These are phyloP conservation scores for Halcyon malimbica DNA, from an alignment of 2,113 vertebrate species.

Conservation along the genomic window DNA sequence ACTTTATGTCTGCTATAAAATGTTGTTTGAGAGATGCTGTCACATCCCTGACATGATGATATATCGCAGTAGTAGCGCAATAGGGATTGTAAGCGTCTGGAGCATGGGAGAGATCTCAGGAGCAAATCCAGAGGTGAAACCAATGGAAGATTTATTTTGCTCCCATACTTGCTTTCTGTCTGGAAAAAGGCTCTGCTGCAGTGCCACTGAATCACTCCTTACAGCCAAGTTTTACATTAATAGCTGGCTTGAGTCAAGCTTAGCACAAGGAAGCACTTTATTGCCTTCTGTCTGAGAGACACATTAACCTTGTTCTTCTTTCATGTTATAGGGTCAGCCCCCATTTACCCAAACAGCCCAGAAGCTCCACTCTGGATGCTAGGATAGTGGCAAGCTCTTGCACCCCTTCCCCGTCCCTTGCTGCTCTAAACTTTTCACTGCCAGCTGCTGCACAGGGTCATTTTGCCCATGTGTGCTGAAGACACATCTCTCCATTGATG, in stretches of 20 bases:
- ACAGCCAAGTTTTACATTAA: slow-evolving; percentile 16
- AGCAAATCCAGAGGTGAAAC: slow-evolving; percentile 24
- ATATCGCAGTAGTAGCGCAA: not conserved
- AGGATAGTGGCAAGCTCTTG: not conserved
- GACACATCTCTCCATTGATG: not conserved
- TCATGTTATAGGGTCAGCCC: not conserved
- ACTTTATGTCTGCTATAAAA: not conserved
- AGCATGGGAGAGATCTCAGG: not conserved
- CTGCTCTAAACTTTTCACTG: not conserved
- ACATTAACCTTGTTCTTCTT: slow-evolving; percentile 18
- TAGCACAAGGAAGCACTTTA: not conserved
- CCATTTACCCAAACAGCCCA: not conserved
- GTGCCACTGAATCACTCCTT: not conserved
- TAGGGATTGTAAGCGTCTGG: not conserved
- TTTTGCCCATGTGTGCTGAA: not conserved
- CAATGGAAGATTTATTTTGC: slow-evolving; percentile 6
- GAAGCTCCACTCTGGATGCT: not conserved
- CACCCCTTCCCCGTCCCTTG: not conserved
- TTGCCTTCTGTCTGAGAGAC: not conserved
- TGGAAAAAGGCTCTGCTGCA: not conserved
- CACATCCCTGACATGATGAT: not conserved
- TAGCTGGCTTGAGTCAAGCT: slow-evolving; percentile 11
- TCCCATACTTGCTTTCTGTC: not conserved
- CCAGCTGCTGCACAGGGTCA: not conserved
- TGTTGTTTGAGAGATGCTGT: not conserved